Conservation (phyloP, 2,113 vertebrate genomes). For the Catharus fuscescens region DNA sequence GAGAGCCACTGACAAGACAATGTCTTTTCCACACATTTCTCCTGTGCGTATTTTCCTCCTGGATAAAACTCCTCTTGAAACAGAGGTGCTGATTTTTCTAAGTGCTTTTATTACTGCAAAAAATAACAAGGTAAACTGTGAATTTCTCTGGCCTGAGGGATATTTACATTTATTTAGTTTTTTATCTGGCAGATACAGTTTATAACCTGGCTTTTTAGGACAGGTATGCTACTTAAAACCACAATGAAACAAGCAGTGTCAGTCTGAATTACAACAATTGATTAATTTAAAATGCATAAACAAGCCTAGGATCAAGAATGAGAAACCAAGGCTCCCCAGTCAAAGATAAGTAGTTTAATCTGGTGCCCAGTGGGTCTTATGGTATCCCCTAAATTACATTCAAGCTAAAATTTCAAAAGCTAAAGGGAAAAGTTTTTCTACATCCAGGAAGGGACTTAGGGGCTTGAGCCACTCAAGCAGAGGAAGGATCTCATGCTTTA, state of each 20-base stretch:
- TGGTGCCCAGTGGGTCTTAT: background rate
- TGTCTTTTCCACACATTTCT: background rate
- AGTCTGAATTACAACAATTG: background rate
- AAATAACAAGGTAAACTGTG: background rate
- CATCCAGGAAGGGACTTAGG: background rate
- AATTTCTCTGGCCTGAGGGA: background rate
- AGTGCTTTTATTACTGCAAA: background rate
- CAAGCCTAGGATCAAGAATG: background rate
- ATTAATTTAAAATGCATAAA: background rate
- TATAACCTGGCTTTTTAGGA: background rate
- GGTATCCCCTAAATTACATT: background rate
- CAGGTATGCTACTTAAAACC: background rate
- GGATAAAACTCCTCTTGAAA: background rate
- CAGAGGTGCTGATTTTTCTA: background rate
- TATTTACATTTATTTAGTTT: conserved; percentile 6
- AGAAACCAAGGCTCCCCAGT: background rate
- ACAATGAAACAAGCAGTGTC: background rate
- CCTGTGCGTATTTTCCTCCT: background rate
- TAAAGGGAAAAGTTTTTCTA: background rate
- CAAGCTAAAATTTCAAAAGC: background rate
- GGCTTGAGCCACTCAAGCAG: background rate
- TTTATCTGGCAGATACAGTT: background rate
- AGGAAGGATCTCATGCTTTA: background rate
- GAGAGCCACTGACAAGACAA: background rate
- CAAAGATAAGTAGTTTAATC: background rate